Evolutionary conservation across 2,113 vertebrate species (phyloP).

Genomic region (Eptatretus burgeri): DNA sequence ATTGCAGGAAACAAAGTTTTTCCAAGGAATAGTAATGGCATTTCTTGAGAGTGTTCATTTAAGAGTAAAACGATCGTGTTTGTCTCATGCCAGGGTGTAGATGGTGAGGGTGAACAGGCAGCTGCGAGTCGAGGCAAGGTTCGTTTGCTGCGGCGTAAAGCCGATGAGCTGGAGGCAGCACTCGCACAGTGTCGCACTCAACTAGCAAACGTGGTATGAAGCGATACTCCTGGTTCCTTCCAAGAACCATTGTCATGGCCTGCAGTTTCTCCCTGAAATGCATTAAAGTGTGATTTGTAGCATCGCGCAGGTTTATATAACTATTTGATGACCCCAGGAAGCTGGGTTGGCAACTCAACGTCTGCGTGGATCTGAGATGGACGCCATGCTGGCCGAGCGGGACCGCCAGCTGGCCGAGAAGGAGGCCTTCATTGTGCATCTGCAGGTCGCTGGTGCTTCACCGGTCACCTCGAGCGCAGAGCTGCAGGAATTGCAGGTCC

Average conservation of each 20-base stretch:
- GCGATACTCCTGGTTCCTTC: too few relatives aligned
- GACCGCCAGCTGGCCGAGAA: conserved; percentile 3
- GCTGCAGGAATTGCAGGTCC: background rate
- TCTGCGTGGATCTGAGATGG: conserved; percentile 1
- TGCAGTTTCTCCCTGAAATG: too few relatives aligned
- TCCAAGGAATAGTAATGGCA: too few relatives aligned
- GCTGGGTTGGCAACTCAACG: background rate
- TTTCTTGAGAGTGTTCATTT: too few relatives aligned
- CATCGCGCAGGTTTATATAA: too few relatives aligned
- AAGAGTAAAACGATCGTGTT: too few relatives aligned
- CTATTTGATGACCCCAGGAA: background rate
- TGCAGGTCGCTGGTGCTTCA: background rate
- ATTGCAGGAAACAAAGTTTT: too few relatives aligned
- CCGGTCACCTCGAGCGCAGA: background rate
- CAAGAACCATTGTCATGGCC: too few relatives aligned
- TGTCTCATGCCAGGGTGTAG: too few relatives aligned
- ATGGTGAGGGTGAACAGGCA: background rate
- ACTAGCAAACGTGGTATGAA: too few relatives aligned
- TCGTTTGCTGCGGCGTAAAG: background rate
- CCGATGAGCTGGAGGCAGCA: background rate
- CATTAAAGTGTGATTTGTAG: too few relatives aligned
- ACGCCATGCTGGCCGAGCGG: conserved; percentile 4
- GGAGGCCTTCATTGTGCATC: conserved; percentile 3
- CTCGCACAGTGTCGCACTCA: background rate
- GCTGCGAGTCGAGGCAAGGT: background rate